Conservation (phyloP, 1,140 invertebrate genomes). For the Drosophila bocki region DNA sequence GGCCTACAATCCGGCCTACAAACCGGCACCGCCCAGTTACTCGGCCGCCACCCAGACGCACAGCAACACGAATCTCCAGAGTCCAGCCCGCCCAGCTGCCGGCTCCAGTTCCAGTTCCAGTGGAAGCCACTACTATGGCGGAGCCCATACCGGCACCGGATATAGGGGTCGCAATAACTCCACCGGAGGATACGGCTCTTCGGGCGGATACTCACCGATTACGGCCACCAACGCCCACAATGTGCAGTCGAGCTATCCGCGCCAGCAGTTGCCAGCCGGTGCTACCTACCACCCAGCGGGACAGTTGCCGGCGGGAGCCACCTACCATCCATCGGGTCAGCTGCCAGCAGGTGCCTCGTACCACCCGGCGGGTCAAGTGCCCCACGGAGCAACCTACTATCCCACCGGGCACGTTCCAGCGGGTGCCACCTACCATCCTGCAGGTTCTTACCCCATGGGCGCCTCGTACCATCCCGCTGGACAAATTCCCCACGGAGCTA, state of each 20-base stretch:
- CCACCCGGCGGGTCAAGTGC: slow-evolving; percentile 55
- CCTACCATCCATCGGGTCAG: slow-evolving; percentile 55
- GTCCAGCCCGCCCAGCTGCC: slow-evolving; percentile 22
- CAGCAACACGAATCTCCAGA: slow-evolving; percentile 40
- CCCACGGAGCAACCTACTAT: slow-evolving; percentile 59
- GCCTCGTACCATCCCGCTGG: slow-evolving; percentile 57
- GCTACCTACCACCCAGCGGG: slow-evolving; percentile 71
- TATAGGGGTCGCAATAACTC: slow-evolving; percentile 67
- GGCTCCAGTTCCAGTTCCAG: slow-evolving; percentile 6
- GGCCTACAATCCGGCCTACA: slow-evolving; percentile 72
- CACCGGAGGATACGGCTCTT: slow-evolving; percentile 60
- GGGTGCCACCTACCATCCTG: slow-evolving; percentile 62
- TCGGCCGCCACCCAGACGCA: slow-evolving; percentile 55
- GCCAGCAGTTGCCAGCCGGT: slow-evolving; percentile 60
- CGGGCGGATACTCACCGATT: slow-evolving; percentile 60
- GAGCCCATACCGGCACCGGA: slow-evolving; percentile 32
- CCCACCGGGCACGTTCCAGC: slow-evolving; percentile 56
- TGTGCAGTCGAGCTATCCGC: slow-evolving; percentile 76
- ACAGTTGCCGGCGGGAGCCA: slow-evolving; percentile 63
- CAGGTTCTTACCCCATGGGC: slow-evolving; percentile 56
- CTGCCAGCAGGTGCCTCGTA: slow-evolving; percentile 60
- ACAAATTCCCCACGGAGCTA: slow-evolving; percentile 61
- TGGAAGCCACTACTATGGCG: slow-evolving; percentile 35
- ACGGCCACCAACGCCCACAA: slow-evolving; percentile 65
- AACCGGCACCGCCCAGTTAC: slow-evolving; percentile 59